Evolutionary conservation across 2,797 vertebrate species (phyloP).

Genomic region (Psittacula echo): DNA sequence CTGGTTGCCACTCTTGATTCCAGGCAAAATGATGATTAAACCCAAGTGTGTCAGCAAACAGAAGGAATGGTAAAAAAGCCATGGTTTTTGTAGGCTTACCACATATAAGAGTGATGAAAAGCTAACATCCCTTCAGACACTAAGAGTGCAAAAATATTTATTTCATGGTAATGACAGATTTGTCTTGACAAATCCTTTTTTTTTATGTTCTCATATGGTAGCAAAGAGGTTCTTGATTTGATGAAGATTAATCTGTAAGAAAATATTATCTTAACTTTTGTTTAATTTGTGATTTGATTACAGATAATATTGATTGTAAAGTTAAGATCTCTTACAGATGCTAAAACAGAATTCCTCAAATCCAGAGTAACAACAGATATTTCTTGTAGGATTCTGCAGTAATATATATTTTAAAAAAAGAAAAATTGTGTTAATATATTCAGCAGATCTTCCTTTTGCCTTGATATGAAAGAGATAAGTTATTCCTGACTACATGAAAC

Average conservation of each 20-base stretch:
- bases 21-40: background rate
- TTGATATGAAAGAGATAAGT: background rate
- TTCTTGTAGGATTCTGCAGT: background rate
- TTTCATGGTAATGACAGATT: background rate
- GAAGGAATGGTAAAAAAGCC: fast-evolving
- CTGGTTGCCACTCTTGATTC: background rate
- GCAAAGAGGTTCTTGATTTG: background rate
- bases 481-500: background rate
- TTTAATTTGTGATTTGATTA: background rate
- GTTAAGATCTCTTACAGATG: background rate
- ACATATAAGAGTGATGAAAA: background rate
- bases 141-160: background rate
- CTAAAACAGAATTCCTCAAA: background rate
- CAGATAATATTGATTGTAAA: background rate
- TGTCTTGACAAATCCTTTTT: background rate
- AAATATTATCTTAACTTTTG: background rate
- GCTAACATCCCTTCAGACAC: background rate
- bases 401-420: background rate
- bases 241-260: background rate
- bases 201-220: background rate
- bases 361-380: background rate
- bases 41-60: background rate
- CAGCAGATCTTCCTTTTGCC: background rate
- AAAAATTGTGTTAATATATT: background rate
- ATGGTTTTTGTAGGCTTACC: background rate